Evolutionary conservation across 2,113 vertebrate species (phyloP).

Genomic region (Corapipo altera): DNA sequence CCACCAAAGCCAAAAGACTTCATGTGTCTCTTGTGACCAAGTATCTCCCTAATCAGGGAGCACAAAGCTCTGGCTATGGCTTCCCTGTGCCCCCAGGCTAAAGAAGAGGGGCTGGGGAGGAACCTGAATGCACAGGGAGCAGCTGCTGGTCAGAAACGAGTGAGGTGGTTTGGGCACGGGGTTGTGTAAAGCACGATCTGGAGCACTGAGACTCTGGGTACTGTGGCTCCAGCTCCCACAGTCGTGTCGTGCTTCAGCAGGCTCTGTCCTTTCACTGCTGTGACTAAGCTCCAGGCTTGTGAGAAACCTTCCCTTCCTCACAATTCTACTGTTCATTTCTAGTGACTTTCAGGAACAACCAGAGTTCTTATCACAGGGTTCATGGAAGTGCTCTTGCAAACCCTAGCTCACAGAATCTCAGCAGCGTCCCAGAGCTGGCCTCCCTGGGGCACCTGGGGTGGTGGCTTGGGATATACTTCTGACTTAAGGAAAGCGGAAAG

Average conservation of each 20-base stretch:
- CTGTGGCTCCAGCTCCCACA: neutral
- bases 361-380: neutral
- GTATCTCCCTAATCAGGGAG: fast-evolving
- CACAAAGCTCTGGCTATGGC: fast-evolving
- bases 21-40: too few species aligned
- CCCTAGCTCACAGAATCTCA: neutral
- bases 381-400: neutral
- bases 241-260: neutral
- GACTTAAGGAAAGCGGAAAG: neutral
- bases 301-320: neutral
- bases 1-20: neutral
- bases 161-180: fast-evolving
- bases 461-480: neutral
- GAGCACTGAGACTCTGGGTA: neutral
- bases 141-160: fast-evolving
- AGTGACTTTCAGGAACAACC: neutral
- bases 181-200: fast-evolving
- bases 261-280: neutral
- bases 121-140: neutral
- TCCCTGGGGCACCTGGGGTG: neutral
- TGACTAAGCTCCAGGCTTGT: neutral
- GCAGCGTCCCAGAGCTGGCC: neutral
- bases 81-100: fast-evolving
- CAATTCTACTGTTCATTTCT: neutral
- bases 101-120: neutral